Evolutionary conservation across 2,113 vertebrate genomes (phyloP).

Genomic region (Rhineura floridana): DNA sequence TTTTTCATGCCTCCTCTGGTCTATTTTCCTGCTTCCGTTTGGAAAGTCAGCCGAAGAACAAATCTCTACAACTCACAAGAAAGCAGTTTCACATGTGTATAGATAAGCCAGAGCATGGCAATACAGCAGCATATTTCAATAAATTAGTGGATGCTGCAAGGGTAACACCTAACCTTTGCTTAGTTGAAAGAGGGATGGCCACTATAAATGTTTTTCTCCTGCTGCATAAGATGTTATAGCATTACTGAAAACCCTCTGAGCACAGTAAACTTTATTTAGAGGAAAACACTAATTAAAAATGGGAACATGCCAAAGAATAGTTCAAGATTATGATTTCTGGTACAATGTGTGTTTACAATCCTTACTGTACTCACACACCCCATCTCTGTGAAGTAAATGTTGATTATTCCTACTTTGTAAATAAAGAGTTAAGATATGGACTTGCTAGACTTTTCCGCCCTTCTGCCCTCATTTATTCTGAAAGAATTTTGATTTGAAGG

Average conservation of each 20-base stretch:
- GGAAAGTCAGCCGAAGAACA: neutral
- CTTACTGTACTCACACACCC: neutral
- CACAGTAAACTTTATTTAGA: neutral
- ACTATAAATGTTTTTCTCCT: neutral
- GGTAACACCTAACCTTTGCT: constrained; percentile 21
- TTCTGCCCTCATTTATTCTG: neutral
- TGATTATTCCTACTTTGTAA: neutral
- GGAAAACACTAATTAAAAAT: constrained; percentile 19
- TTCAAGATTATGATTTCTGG: neutral
- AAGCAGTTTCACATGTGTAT: neutral
- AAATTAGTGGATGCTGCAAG: neutral
- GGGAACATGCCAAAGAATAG: neutral
- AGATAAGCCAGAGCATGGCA: neutral
- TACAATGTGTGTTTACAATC: neutral
- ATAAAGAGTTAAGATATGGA: neutral
- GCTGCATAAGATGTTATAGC: neutral
- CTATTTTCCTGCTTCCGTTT: constrained; percentile 26
- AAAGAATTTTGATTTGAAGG: neutral
- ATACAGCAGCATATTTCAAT: neutral
- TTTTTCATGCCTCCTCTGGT: constrained; percentile 52
- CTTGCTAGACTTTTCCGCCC: neutral
- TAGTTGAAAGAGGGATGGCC: neutral
- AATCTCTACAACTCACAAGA: neutral
- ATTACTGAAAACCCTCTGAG: constrained; percentile 26
- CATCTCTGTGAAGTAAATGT: neutral